Evolutionary conservation across 2,113 vertebrate genomes (phyloP), one percentile per base, ranked within the genome.

Genomic region (Corydoras sp.): DNA sequence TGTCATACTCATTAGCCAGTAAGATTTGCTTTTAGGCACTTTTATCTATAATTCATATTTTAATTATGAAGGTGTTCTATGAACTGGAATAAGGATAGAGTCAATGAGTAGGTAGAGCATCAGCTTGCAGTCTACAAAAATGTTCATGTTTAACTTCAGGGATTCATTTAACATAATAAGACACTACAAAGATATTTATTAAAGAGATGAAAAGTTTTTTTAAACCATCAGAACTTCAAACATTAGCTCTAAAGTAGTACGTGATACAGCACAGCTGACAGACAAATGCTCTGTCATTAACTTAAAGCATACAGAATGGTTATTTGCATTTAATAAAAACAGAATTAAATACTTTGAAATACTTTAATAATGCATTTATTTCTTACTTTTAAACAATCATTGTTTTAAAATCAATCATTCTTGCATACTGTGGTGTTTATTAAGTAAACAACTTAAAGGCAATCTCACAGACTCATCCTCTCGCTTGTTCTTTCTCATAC

Each of bases 381-480:
- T 56, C 6, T 68, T n/a, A 56, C n/a, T 5, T 10, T 68, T 43
- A 68, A 58, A 68, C 10, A 67, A 51, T 35, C 31, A 18, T 68
- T 6, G 3, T 10, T 65, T 58, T 67, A 55, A 13, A 61, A 54
- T 68, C 14, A 10, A 55, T 67, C 32, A 15, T 43, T 54, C n/a
- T 68, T 31, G 50, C 15, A 62, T 55, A 66, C 65, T 11, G 35
- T 60, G 51, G 29, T 8, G 51, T 15, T 63, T 43, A 24, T 12
- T 62, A 35, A 62, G 10, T 35, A 55, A 60, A 73, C 35, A 65
- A 65, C 35, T 53, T 24, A 61, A 70, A 70, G 49, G 48, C 9
- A 65, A 59, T 58, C 18, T 13, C 49, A 61, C 24, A 53, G 10
- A 11, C 24, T n/a, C 58, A n/a, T 53, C 14, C 35, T 29, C 32